These are phyloP conservation scores for Stictocephala bisonia DNA, from an alignment of 2,888 invertebrate genomes.

Conservation along the genomic window DNA sequence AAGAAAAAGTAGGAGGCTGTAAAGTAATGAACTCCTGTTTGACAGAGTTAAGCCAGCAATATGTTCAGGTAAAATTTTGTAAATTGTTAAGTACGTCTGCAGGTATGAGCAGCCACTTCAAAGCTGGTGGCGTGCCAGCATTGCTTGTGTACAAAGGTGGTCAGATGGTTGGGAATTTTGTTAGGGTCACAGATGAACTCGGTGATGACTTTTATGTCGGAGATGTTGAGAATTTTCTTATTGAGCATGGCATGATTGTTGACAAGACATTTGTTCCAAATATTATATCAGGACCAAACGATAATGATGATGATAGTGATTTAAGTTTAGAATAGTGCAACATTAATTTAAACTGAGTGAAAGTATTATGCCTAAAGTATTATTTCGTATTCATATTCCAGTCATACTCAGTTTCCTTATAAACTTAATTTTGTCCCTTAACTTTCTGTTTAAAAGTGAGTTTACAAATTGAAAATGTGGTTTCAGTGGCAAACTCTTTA, in stretches of 20 bases:
- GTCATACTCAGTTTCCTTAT: too few species aligned
- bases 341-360: too few species aligned
- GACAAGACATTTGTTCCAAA: constrained; percentile 74
- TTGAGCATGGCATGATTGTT: constrained; percentile 81
- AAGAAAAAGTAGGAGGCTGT: constrained; percentile 76
- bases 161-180: constrained; percentile 92
- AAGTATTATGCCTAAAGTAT: too few species aligned
- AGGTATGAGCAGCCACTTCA: constrained; percentile 84
- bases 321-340: constrained; percentile 46
- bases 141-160: constrained; percentile 91
- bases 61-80: constrained; percentile 90
- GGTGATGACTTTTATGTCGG: constrained; percentile 91
- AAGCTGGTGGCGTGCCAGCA: constrained; percentile 89
- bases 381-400: too few species aligned
- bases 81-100: constrained; percentile 83
- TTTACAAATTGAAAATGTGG: too few species aligned
- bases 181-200: constrained; percentile 85
- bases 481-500: too few species aligned
- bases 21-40: constrained; percentile 87
- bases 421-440: too few species aligned
- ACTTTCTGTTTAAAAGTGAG: too few species aligned
- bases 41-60: constrained; percentile 78
- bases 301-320: constrained; percentile 64
- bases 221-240: constrained; percentile 90
- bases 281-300: constrained; percentile 62